phyloP scores from a whole-genome alignment of 92 coral and sea anemone genomes.

The Micromussa lordhowensis region DNA sequence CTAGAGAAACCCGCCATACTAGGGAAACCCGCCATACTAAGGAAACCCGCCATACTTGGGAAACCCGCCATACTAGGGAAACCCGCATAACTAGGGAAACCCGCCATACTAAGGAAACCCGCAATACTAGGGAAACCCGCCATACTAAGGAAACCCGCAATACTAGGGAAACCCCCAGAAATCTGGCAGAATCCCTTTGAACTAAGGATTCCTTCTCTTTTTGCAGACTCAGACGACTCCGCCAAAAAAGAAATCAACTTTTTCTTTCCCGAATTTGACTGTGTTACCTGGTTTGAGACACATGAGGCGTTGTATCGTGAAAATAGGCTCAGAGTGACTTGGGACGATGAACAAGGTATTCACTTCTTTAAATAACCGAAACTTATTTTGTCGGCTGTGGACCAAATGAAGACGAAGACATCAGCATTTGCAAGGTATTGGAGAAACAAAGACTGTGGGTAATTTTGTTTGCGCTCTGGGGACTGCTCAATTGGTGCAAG shows the following conservation, averaged over 20 bases:
- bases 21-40: too few species aligned
- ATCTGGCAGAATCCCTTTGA: not conserved
- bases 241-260: constrained; percentile 88
- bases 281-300: constrained; percentile 51
- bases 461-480: not conserved
- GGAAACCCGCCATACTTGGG: too few species aligned
- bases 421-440: not conserved
- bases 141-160: too few species aligned
- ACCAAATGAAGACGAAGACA: not conserved
- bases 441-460: not conserved
- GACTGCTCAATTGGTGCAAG: not conserved
- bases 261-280: constrained; percentile 89
- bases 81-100: too few species aligned
- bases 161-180: too few species aligned
- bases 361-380: not conserved
- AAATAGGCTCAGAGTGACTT: not conserved
- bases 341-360: constrained; percentile 34
- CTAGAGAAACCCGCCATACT: too few species aligned
- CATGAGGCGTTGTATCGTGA: constrained; percentile 52
- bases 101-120: too few species aligned
- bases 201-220: not conserved
- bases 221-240: constrained; percentile 83
- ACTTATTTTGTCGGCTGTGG: not conserved
- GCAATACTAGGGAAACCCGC: too few species aligned
- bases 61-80: too few species aligned